These are phyloP conservation scores for Pseudomyrmex sp. DNA, from an alignment of 1,140 invertebrate genomes.

Conservation along the genomic window DNA sequence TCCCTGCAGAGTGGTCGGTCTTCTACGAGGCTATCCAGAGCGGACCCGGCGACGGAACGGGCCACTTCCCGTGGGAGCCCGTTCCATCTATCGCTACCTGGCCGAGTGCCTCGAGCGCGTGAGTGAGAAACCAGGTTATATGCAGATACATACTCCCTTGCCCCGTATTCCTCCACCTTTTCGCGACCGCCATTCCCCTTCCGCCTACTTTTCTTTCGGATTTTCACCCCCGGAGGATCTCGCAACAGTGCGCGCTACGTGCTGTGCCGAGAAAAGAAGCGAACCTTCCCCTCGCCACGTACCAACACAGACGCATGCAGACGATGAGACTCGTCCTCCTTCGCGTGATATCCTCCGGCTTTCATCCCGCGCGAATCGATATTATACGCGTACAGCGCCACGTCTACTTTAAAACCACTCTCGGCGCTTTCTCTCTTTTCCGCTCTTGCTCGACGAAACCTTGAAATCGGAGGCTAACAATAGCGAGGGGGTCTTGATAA, in stretches of 20 bases:
- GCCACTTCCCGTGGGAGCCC: conserved; percentile 72
- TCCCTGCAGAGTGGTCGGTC: conserved; percentile 76
- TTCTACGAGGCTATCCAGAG: conserved; percentile 68
- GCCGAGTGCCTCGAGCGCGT: conserved; percentile 57
- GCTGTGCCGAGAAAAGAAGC: neutral
- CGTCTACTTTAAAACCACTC: conserved; percentile 60
- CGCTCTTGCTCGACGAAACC: conserved; percentile 1
- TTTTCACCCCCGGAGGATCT: conserved; percentile 48
- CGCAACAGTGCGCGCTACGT: conserved; percentile 39
- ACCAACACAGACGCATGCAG: neutral
- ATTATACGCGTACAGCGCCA: conserved; percentile 39
- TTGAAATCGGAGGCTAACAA: conserved; percentile 31
- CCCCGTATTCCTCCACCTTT: conserved; percentile 10
- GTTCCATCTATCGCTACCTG: conserved; percentile 52
- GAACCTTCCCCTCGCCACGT: neutral
- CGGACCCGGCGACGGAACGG: conserved; percentile 51
- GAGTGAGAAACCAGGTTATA: conserved; percentile 79
- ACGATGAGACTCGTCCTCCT: conserved; percentile 10
- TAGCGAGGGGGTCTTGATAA: conserved; percentile 23
- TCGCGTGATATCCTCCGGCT: conserved; percentile 33
- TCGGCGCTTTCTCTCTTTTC: conserved; percentile 47
- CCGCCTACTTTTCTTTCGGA: conserved; percentile 40
- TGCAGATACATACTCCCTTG: conserved; percentile 72
- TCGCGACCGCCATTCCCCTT: conserved; percentile 35
- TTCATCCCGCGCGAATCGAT: conserved; percentile 55